Evolutionary conservation across 2,888 invertebrate species (phyloP).

Genomic region (Agrotis segetum): DNA sequence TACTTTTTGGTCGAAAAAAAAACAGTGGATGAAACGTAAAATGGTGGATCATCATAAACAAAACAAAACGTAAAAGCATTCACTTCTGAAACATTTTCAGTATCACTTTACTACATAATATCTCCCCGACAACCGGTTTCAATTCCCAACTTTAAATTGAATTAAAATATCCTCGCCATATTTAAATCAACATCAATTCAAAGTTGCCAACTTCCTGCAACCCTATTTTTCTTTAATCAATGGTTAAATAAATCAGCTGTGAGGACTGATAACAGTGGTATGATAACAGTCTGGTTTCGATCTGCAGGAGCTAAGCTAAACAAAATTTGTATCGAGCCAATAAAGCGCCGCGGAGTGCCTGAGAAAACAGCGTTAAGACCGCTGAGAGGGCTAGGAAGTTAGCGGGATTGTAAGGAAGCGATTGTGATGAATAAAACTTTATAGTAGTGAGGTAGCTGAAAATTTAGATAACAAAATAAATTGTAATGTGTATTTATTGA

Average conservation of each 20-base stretch:
- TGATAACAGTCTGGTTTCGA: slow-evolving; percentile 43
- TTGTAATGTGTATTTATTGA: too few species aligned
- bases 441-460: background rate
- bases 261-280: slow-evolving; percentile 34
- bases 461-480: background rate
- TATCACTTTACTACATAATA: background rate
- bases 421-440: too few species aligned
- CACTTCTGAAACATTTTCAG: background rate
- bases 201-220: slow-evolving; percentile 25
- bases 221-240: slow-evolving; percentile 52
- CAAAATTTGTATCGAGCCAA: slow-evolving; percentile 75
- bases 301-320: slow-evolving; percentile 66
- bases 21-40: too few species aligned
- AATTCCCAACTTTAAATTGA: slow-evolving; percentile 48
- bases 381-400: slow-evolving; percentile 47
- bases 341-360: slow-evolving; percentile 72
- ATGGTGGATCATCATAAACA: background rate
- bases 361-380: slow-evolving; percentile 79
- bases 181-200: slow-evolving; percentile 32
- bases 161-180: slow-evolving; percentile 22
- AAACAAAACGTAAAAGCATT: background rate
- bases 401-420: slow-evolving; percentile 31
- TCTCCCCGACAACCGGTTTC: background rate
- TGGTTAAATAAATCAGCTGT: slow-evolving; percentile 48
- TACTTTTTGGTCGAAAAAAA: too few species aligned